Evolutionary conservation across 2,888 invertebrate genomes (phyloP), one percentile per base, ranked within the genome.

Genomic region (Cyclophora punctaria): DNA sequence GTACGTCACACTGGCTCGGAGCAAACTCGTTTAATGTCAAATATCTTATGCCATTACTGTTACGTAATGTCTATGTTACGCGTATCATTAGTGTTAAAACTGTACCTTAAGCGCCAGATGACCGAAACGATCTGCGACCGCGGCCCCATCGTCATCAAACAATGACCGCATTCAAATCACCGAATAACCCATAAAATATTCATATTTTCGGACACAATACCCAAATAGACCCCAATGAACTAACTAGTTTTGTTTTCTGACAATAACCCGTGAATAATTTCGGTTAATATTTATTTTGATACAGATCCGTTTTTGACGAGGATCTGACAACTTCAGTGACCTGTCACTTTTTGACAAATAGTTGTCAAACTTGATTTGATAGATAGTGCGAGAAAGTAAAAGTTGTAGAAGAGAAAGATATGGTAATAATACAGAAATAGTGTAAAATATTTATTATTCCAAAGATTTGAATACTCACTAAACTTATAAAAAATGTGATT

Each of bases 101-200:
- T 59, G 63, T 52, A 55, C 60, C 64, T 68, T 69, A 63, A 57
- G 64, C 59, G 63, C 50, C 66, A 70, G 64, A 71, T 71, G 72
- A 76, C 73, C 74, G 66, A 57, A 75, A 74, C 72, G 63, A 70
- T 66, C 58, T 58, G 57, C 51, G 56, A 62, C 51, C 63, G 68
- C 44, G 33, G 7, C 44, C 33, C 69, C 70, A 65, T 58, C 58
- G 59, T 62, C 57, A 58, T 55, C 57, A 56, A 71, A 81, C 80
- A 83, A 82, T 73, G 70, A 72, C 71, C 71, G 59, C 69, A 69
- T 76, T 75, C 71, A 76, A 55, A 66, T 55, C 64, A 71, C 74
- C 74, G 64, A 67, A 77, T 73, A 74, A 77, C 62, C 73, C 68
- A 71, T 80, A 75, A 80, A 80, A 83, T 83, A 85, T 84, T 83